phyloP scores from a whole-genome alignment of 2,113 vertebrate genomes.

The Bubo bubo region DNA sequence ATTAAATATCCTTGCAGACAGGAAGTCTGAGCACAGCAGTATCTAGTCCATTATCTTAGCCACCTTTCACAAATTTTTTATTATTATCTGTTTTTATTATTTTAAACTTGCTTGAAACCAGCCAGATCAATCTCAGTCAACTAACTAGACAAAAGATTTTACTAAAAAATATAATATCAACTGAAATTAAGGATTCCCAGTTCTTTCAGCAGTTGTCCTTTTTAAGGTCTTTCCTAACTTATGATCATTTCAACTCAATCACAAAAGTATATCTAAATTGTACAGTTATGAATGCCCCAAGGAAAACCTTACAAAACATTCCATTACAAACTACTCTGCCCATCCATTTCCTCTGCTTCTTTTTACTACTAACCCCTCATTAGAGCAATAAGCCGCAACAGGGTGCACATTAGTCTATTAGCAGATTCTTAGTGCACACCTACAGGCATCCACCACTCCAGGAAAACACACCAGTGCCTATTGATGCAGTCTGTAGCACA shows the following conservation, averaged over 20 bases:
- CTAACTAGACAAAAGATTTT: background rate
- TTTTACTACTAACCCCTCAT: constrained; percentile 16
- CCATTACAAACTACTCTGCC: constrained; percentile 3
- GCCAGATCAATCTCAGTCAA: background rate
- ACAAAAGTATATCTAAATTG: background rate
- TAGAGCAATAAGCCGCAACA: background rate
- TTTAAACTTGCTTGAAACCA: background rate
- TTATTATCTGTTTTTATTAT: constrained; percentile 14
- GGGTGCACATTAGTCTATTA: constrained; percentile 32
- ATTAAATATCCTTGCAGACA: constrained; percentile 28
- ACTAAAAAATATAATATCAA: background rate
- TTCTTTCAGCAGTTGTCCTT: background rate
- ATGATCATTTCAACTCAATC: background rate
- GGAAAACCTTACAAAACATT: constrained; percentile 14
- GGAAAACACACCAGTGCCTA: constrained; percentile 3
- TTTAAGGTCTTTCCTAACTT: background rate
- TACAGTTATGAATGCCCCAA: background rate
- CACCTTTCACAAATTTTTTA: constrained; percentile 7
- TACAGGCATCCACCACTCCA: background rate
- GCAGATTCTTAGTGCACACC: constrained; percentile 17
- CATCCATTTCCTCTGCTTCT: constrained; percentile 42
- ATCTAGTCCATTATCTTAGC: constrained; percentile 22
- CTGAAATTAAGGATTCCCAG: background rate
- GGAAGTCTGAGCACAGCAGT: constrained; percentile 24
- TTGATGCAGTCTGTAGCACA: background rate